phyloP scores from a whole-genome alignment of 2,888 invertebrate species.

The Spodoptera picta region DNA sequence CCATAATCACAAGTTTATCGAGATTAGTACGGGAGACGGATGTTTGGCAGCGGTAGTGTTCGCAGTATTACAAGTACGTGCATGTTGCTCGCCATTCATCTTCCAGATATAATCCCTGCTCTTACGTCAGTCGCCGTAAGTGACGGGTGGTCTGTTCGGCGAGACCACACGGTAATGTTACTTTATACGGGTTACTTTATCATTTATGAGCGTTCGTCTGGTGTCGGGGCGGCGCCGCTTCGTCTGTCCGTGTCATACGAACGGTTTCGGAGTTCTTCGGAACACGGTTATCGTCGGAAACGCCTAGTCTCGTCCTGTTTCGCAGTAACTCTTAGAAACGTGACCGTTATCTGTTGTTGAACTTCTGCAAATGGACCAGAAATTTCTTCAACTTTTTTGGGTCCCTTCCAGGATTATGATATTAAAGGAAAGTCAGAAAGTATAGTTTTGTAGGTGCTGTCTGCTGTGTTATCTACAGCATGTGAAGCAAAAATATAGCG shows the following conservation, averaged over 20 bases:
- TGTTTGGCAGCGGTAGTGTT: constrained; percentile 28
- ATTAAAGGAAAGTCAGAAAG: constrained; percentile 3
- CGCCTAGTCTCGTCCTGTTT: constrained; percentile 52
- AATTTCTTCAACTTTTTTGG: constrained; percentile 38
- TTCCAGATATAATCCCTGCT: constrained; percentile 42
- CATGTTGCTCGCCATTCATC: constrained; percentile 36
- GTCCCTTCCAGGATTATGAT: constrained; percentile 33
- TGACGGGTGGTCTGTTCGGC: constrained; percentile 45
- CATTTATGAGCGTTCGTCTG: constrained; percentile 74
- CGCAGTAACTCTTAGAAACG: constrained; percentile 16
- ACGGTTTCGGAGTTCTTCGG: constrained; percentile 51
- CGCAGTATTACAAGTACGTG: constrained; percentile 16
- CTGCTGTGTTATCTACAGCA: constrained; percentile 15
- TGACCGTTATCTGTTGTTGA: constrained; percentile 30
- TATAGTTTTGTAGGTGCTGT: background rate
- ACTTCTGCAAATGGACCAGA: constrained; percentile 36
- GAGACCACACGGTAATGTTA: constrained; percentile 54
- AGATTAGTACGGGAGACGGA: constrained; percentile 11
- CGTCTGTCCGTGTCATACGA: constrained; percentile 67
- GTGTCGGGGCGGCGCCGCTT: constrained; percentile 70
- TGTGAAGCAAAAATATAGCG: constrained; percentile 1
- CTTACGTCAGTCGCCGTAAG: constrained; percentile 45
- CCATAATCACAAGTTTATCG: constrained; percentile 10
- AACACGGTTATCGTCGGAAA: constrained; percentile 60
- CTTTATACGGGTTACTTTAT: constrained; percentile 66